phyloP scores from a whole-genome alignment of 1,140 invertebrate species.

The Doryteuthis pealeii region DNA sequence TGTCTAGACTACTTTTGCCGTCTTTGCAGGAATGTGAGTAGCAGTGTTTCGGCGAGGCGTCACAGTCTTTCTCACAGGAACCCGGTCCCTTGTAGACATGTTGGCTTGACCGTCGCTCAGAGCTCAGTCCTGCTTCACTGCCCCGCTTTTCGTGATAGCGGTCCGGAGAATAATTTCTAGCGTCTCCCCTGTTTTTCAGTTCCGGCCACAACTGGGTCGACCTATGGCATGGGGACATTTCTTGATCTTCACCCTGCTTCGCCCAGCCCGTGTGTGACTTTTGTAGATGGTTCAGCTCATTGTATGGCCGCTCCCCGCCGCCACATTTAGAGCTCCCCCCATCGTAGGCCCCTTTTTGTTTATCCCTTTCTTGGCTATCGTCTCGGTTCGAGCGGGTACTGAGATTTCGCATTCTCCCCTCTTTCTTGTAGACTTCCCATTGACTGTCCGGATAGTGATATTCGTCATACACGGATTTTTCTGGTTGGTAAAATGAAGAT shows the following conservation, averaged over 20 bases:
- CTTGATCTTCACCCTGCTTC: background rate
- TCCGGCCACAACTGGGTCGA: background rate
- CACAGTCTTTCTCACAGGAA: background rate
- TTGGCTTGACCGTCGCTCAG: background rate
- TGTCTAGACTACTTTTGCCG: background rate
- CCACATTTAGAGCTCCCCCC: too few relatives aligned
- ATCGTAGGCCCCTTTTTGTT: background rate
- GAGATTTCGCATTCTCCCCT: background rate
- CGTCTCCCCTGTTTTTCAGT: background rate
- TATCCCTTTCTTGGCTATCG: background rate
- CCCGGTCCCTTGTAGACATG: background rate
- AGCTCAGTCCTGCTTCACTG: background rate
- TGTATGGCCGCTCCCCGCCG: too few relatives aligned
- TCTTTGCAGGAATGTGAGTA: background rate
- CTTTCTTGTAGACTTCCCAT: conserved; percentile 2
- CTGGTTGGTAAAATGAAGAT: background rate
- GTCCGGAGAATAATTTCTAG: background rate
- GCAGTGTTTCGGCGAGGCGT: background rate
- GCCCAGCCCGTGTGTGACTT: background rate
- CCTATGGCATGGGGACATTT: background rate
- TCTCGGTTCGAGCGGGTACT: background rate
- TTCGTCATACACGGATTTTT: background rate
- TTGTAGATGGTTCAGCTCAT: background rate
- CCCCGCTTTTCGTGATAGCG: background rate
- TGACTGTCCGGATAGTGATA: background rate